Evolutionary conservation across 2,113 vertebrate genomes (phyloP).

Genomic region (Notothenia coriiceps): DNA sequence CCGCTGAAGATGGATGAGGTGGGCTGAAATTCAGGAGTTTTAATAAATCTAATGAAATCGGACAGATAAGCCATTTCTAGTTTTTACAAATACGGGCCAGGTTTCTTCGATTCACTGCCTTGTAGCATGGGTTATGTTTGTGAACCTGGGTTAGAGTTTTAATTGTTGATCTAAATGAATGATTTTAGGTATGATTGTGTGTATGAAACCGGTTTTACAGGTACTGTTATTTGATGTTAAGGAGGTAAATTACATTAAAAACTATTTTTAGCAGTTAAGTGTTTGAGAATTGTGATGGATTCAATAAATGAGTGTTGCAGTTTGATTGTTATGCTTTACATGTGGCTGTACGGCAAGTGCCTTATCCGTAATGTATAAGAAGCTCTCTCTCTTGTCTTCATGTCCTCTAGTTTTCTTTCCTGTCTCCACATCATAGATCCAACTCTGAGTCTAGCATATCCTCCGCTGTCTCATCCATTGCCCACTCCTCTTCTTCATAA

Average conservation of each 20-base stretch:
- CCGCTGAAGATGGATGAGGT: slow-evolving; percentile 12
- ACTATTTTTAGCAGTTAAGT: slow-evolving; percentile 3
- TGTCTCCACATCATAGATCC: slow-evolving; percentile 40
- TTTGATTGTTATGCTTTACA: slow-evolving; percentile 65
- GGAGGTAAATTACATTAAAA: slow-evolving; percentile 2
- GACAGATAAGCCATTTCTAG: slow-evolving; percentile 8
- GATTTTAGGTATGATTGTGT: slow-evolving; percentile 67
- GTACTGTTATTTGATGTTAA: slow-evolving; percentile 39
- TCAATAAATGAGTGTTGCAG: slow-evolving; percentile 32
- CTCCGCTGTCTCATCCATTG: slow-evolving; percentile 13
- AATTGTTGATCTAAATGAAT: slow-evolving; percentile 49
- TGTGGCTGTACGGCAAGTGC: slow-evolving; percentile 73
- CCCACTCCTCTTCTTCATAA: slow-evolving; percentile 17
- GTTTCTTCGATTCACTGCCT: slow-evolving; percentile 51
- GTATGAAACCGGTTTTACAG: slow-evolving; percentile 66
- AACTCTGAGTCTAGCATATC: neutral
- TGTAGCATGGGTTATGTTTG: slow-evolving; percentile 43
- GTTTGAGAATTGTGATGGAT: slow-evolving; percentile 30
- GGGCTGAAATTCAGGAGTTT: slow-evolving; percentile 22
- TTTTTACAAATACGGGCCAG: slow-evolving; percentile 29
- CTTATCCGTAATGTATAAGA: slow-evolving; percentile 73
- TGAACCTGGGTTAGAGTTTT: slow-evolving; percentile 36
- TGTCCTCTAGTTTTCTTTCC: slow-evolving; percentile 49
- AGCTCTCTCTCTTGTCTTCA: slow-evolving; percentile 41
- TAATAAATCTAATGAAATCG: slow-evolving; percentile 14